Evolutionary conservation across 2,113 vertebrate species (phyloP), one percentile per base, ranked within the genome.

Genomic region (Nesoenas mayeri): DNA sequence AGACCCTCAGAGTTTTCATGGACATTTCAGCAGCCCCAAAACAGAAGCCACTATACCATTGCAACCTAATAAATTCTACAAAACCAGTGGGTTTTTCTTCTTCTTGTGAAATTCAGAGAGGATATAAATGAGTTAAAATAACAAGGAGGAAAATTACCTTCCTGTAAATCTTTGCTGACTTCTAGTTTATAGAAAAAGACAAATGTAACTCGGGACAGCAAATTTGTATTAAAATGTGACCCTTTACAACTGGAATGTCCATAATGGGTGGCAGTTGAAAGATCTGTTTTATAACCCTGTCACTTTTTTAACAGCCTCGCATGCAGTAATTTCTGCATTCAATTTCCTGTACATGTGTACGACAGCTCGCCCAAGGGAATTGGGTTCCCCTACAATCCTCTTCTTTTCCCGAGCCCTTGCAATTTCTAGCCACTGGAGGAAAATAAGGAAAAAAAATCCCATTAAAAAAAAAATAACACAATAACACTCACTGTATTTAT

Each of bases 301-400:
- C 97, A 98, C 96, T 95, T 97, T 57, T 96, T 95, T 96, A 96
- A 97, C 95, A 93, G 85, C 71, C 85, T 92, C 5, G 1, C 53
- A 69, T 96, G 91, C 85, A 96, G 90, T 97, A 96, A 95, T 97
- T 96, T 95, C 96, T 97, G 94, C 91, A 73, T 97, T 96, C 96
- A 95, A 97, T 97, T 98, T 98, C 97, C 97, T 97, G 95, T 97
- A 97, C 97, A 97, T 94, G 79, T 96, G 96, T 95, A 96, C 38
- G 57, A 96, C 93, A 95, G 48, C 64, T 89, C 47, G 11, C 93
- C 89, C 95, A 92, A 78, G 91, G 88, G 96, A 97, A 83, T 24
- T 58, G 32, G 50, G 75, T 83, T 96, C 87, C 47, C 61, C 50
- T 75, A 54, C n/a, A 89, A 28, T 79, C 36, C 15, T 57, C 26